Base-by-base conservation (phyloP, 2,797 vertebrate genomes). In the Brachyrhaphis roseni region DNA sequence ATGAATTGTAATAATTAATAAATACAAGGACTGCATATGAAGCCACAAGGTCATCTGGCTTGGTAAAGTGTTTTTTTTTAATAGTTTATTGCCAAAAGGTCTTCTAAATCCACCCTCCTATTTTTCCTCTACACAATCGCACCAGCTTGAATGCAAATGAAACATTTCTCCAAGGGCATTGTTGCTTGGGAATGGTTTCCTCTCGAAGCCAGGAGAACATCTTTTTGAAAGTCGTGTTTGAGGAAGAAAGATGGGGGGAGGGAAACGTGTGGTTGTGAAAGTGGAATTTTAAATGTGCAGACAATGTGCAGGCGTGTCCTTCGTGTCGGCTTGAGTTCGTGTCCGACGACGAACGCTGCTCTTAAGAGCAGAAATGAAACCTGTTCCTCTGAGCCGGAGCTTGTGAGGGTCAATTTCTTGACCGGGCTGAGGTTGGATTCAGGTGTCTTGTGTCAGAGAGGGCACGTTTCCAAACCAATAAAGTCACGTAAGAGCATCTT, bases 301-400 rank as follows among this genome's bases (percentile, higher is more conserved):
- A 93, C 92, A 87, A 92, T 93, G 90, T 93, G 90, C 92, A 93
- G 88, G 83, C 92, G 90, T 91, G 89, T n/a, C 80, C 85, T 90
- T 88, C 84, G 86, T 89, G 93, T 93, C 90, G 90, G 89, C 84
- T 85, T 55, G 82, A 89, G 81, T 91, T 89, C 89, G 82, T 31
- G 78, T 70, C 72, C 43, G 83, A 91, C 75, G 89, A 84, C 86
- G 78, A 89, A 87, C 75, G 75, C 74, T 64, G 53, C 87, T 89
- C 80, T 87, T 34, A 16, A 34, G 15, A 18, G 49, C 82, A 89
- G 88, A 91, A 92, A 90, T 91, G 8, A 87, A 92, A 92, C 82
- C 62, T 78, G 74, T 81, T 91, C 88, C 82, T 90, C 77, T 79
- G 34, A 47, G 82, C 79, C 82, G 0, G 26, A 74, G 79, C 79